Conservation (phyloP, 23 tunicate species). For the Aplidium turbinatum region DNA sequence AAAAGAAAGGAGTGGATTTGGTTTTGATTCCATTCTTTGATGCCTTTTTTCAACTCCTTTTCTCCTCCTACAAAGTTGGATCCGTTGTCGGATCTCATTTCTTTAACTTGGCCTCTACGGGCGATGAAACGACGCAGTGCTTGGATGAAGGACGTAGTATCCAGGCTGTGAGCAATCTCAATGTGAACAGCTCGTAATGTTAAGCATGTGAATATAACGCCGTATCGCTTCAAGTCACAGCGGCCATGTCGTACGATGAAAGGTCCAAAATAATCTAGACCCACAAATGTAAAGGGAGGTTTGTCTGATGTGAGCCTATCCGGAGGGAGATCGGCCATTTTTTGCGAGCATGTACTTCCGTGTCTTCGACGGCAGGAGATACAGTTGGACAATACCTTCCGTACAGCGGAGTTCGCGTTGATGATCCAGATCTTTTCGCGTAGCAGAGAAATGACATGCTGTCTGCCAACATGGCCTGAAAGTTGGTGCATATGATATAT, state of each 20-base stretch:
- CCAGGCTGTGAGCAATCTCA: conserved; percentile 13
- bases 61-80: conserved; percentile 45
- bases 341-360: neutral
- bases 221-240: neutral
- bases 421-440: conserved; percentile 38
- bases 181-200: conserved; percentile 2
- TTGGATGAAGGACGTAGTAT: conserved; percentile 28
- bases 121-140: conserved; percentile 30
- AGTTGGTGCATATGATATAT: conserved; percentile 23
- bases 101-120: conserved; percentile 26
- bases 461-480: conserved; percentile 31
- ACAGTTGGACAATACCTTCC: conserved; percentile 1
- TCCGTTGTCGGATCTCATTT: conserved; percentile 37
- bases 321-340: conserved; percentile 10
- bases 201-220: conserved; percentile 20
- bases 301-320: conserved; percentile 1
- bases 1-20: neutral
- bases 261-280: conserved; percentile 2
- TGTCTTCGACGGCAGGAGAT: neutral
- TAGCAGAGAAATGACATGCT: conserved; percentile 14
- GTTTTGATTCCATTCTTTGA: conserved; percentile 26
- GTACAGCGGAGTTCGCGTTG: neutral
- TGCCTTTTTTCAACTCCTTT: neutral
- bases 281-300: conserved; percentile 7
- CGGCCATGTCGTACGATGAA: neutral